phyloP scores from a whole-genome alignment of 2,113 vertebrate genomes.

The Aphelocoma coerulescens region DNA sequence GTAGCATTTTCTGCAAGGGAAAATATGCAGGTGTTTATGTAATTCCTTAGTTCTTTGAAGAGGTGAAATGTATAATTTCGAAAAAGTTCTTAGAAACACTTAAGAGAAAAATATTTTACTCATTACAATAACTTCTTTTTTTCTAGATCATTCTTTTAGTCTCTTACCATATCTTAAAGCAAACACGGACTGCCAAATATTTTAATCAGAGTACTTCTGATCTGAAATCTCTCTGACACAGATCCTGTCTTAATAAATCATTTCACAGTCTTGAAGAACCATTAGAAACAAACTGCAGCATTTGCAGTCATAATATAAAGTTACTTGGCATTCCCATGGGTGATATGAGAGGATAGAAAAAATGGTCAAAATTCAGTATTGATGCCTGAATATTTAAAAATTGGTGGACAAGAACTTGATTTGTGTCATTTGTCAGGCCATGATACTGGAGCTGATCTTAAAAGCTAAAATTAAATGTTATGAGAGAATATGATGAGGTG shows the following conservation, averaged over 20 bases:
- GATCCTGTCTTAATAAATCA: not conserved
- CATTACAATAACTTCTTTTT: not conserved
- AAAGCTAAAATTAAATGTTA: not conserved
- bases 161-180: not conserved
- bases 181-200: conserved; percentile 9
- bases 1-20: not conserved
- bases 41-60: conserved; percentile 7
- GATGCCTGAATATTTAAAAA: not conserved
- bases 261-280: not conserved
- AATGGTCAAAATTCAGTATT: not conserved
- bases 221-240: not conserved
- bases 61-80: not conserved
- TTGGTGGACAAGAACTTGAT: not conserved
- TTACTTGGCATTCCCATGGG: not conserved
- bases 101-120: not conserved
- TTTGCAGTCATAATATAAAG: not conserved
- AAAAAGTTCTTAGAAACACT: not conserved
- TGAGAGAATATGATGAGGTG: not conserved
- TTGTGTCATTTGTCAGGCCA: not conserved
- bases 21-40: not conserved
- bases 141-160: not conserved
- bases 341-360: not conserved
- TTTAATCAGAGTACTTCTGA: not conserved
- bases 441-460: not conserved
- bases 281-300: not conserved